A percentile compares a stretch with the other conserved stretches of the same genome.
These are phyloP conservation scores for Drosophila teissieri DNA, from an alignment of 1,140 invertebrate species.

Conservation along the genomic window DNA sequence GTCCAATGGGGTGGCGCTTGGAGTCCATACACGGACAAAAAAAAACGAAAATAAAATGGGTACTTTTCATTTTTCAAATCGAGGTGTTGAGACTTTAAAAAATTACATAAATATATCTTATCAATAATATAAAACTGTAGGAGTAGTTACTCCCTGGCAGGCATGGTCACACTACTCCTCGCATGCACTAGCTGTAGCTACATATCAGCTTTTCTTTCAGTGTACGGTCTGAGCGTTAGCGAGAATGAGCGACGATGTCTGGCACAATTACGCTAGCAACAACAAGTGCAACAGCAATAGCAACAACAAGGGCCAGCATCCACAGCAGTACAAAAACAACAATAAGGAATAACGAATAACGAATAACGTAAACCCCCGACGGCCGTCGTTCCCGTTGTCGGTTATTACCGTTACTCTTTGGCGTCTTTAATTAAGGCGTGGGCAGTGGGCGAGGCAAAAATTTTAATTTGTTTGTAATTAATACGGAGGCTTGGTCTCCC, in stretches of 20 bases:
- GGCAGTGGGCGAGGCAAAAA: slow-evolving; percentile 13
- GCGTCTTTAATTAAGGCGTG: slow-evolving; percentile 67
- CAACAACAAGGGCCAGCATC: slow-evolving; percentile 17
- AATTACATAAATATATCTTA: too few species aligned
- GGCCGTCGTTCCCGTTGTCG: slow-evolving; percentile 46
- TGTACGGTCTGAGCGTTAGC: slow-evolving; percentile 11
- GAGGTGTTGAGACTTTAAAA: too few species aligned
- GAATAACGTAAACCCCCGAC: slow-evolving; percentile 13
- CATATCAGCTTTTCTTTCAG: background rate
- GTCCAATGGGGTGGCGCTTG: background rate
- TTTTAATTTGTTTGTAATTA: slow-evolving; percentile 75
- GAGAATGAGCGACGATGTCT: slow-evolving; percentile 47
- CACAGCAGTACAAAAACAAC: slow-evolving; percentile 16
- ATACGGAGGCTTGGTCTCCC: slow-evolving; percentile 43
- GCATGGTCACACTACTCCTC: background rate
- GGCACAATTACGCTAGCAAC: slow-evolving; percentile 51
- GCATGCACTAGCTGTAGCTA: too few species aligned
- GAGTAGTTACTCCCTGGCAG: background rate
- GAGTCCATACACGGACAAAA: background rate
- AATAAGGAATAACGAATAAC: slow-evolving; percentile 17
- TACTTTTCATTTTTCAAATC: too few species aligned
- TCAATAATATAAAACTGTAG: too few species aligned
- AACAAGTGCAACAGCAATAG: slow-evolving; percentile 24
- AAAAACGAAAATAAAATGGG: background rate
- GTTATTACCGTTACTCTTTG: slow-evolving; percentile 69